Percentiles rank a stretch among this genome's conserved stretches.
These are phyloP conservation scores for Epicauta chinensis DNA, from an alignment of 1,140 invertebrate genomes.

Conservation along the genomic window DNA sequence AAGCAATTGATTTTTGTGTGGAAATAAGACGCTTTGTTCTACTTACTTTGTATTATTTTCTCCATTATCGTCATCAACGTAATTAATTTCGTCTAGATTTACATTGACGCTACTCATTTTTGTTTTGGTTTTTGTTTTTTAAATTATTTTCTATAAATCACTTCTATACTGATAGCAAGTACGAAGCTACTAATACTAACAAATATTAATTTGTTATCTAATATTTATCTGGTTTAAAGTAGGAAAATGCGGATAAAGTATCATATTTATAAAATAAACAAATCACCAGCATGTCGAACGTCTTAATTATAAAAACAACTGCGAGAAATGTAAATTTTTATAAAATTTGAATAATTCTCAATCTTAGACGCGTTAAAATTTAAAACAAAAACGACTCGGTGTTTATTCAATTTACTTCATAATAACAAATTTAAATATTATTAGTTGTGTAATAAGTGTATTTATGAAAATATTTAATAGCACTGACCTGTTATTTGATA, in stretches of 20 bases:
- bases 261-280: slow-evolving; percentile 6
- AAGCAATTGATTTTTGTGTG: too few species aligned
- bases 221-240: slow-evolving; percentile 14
- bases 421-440: too few species aligned
- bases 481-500: too few species aligned
- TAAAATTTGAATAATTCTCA: neutral
- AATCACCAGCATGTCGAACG: neutral
- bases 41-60: neutral
- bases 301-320: neutral
- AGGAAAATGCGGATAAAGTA: slow-evolving; percentile 7
- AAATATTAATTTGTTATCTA: slow-evolving; percentile 14
- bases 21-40: neutral
- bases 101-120: slow-evolving; percentile 8
- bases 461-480: too few species aligned
- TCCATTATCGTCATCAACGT: slow-evolving; percentile 7
- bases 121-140: neutral
- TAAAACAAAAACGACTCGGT: neutral
- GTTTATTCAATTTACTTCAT: too few species aligned
- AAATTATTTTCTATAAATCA: slow-evolving; percentile 13
- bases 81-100: slow-evolving; percentile 7
- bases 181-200: slow-evolving; percentile 14
- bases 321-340: too few species aligned
- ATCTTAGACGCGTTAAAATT: neutral
- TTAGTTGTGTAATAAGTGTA: too few species aligned
- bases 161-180: neutral